Base-by-base conservation (phyloP, 2,113 vertebrate genomes). In the Pyrgilauda ruficollis region DNA sequence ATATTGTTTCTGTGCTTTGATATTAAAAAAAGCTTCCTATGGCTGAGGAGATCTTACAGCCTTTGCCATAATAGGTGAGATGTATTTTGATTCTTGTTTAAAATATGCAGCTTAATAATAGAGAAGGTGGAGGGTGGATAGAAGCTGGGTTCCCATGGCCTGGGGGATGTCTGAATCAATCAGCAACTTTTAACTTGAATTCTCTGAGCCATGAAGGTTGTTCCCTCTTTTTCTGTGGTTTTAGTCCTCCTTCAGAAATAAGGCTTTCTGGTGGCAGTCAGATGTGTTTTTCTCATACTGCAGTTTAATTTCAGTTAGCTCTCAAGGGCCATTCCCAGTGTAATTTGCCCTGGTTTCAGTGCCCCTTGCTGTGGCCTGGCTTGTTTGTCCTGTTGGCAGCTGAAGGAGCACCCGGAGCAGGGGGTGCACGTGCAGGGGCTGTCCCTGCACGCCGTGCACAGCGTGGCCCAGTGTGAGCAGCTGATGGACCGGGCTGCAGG, bases 321-420 rank as follows among this genome's bases (percentile, higher is more conserved):
- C 49, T 56, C 4, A 1, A 84, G 43, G 31, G 5, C 5, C 2
- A 11, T 62, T 94, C 58, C 66, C 56, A 27, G 47, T 4, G 1
- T 1, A 0, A 20, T 43, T 49, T 69, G 46, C 73, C 1, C 1
- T 6, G 17, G 53, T 21, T 50, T 43, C 4, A 4, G 26, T 20
- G 15, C 0, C 0, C 28, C 33, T 17, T 2, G 7, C 62, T 43
- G 53, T 89, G 73, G 84, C 27, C n/a, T 5, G 63, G 33, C 11
- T 13, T 22, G 12, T 3, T 21, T 68, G 4, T n/a, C 6, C n/a
- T 28, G 18, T 64, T 85, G 67, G 3, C 93, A 99, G 99, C 97
- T 99, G 96, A 99, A 99, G 95, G 99, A 99, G 85, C 99, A 98
- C 94, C 98, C 98, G 0, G 98, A 99, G 97, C 98, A 88, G 7